Base-by-base conservation (phyloP, 2,113 vertebrate genomes). In the Saccopteryx bilineata region DNA sequence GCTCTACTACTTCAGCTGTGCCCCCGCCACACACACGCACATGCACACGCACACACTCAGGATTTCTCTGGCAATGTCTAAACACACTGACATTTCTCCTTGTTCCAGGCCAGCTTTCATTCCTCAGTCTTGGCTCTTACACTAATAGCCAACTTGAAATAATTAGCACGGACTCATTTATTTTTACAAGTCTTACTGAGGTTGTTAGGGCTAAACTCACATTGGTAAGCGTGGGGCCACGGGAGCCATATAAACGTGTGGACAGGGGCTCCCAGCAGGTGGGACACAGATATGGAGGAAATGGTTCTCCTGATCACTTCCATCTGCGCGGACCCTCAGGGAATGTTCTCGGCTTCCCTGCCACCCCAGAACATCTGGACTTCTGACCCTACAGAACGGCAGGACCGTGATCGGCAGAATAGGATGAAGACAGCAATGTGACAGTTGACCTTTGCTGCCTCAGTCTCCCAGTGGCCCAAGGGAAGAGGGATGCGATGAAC, bases 91-190 rank as follows among this genome's bases (percentile, higher is more conserved):
- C 69, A 80, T 93, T 88, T 93, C 63, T 72, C 61, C 82, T 71
- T 54, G 5, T 54, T 86, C 78, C 84, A 90, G 91, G 76, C 79
- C 78, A 60, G 46, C 79, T 91, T 96, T 94, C 80, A 63, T 93
- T 90, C 33, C 79, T 66, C 69, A 60, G 66, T 12, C 88, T 95
- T 88, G 74, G 83, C 83, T 96, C 83, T 89, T 39, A 39, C 58
- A 66, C 17, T 58, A 54, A 75, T 15, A 84, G 79, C 46, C 60
- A 95, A 86, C 60, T 80, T 83, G 85, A 90, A 96, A 78, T 85
- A 84, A 93, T 94, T 52, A 87, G 54, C 86, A 54, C 46, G 48
- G 78, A 87, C n/a, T 95, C 89, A 69, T 63, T 94, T 89, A 74
- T 83, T 87, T 95, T 90, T 23, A 79, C 75, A 80, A 81, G 72